Conservation (phyloP, 1,140 invertebrate genomes). For the Lasioglossum baleicum region DNA sequence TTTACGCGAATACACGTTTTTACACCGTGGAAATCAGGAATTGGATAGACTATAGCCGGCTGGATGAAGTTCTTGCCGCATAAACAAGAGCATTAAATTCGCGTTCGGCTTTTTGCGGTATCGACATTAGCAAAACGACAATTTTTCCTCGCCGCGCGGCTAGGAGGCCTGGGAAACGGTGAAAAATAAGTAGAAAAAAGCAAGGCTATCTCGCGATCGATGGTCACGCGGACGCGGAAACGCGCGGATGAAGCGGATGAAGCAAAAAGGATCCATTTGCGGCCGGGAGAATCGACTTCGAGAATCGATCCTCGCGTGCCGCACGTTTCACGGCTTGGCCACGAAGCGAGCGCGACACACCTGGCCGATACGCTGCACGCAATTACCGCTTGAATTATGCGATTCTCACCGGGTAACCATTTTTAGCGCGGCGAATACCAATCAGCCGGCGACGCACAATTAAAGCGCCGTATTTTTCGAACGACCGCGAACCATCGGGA, state of each 20-base stretch:
- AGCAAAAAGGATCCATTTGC: background rate
- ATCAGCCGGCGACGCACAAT: background rate
- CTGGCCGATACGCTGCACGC: slow-evolving; percentile 28
- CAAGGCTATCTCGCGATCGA: background rate
- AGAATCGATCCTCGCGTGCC: background rate
- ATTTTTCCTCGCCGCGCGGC: too few species aligned
- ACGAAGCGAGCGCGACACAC: slow-evolving; percentile 16
- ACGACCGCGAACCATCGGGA: background rate
- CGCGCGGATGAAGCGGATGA: background rate
- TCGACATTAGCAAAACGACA: too few species aligned
- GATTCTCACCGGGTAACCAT: slow-evolving; percentile 17
- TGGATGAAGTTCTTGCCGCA: too few species aligned
- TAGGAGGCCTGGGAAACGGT: too few species aligned
- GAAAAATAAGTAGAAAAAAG: too few species aligned
- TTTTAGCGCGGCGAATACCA: slow-evolving; percentile 6
- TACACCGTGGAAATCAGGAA: too few species aligned
- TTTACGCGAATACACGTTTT: too few species aligned
- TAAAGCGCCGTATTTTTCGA: background rate
- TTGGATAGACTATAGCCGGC: too few species aligned
- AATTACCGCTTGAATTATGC: slow-evolving; percentile 19
- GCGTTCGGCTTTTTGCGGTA: too few species aligned
- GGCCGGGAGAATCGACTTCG: background rate
- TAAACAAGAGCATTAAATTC: too few species aligned
- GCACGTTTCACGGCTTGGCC: background rate
- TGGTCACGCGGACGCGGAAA: background rate